Evolutionary conservation across 2,797 vertebrate species (phyloP).

Genomic region (Cossypha niveicapilla): DNA sequence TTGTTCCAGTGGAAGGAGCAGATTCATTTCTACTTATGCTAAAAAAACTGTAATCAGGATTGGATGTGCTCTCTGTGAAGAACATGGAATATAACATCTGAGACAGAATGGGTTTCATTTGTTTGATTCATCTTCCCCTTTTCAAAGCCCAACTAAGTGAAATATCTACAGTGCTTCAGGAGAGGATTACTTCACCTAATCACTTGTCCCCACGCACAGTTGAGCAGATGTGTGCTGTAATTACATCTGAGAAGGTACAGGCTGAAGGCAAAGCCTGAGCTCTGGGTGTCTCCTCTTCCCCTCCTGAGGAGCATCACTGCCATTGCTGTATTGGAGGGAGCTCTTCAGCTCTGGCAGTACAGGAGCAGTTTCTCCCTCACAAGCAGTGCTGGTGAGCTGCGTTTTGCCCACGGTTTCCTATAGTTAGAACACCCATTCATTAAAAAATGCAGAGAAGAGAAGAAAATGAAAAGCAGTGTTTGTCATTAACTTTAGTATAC

Average conservation of each 20-base stretch:
- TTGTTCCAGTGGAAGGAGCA: background rate
- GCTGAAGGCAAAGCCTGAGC: background rate
- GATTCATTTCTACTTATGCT: background rate
- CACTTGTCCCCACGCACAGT: fast-evolving
- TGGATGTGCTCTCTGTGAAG: background rate
- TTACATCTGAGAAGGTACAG: background rate
- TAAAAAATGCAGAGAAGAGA: background rate
- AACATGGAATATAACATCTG: background rate
- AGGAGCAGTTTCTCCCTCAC: background rate
- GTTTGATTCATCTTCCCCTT: background rate
- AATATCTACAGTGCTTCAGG: background rate
- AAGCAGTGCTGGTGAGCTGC: background rate
- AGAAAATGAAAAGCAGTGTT: background rate
- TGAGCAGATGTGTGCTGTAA: background rate
- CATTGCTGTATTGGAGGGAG: background rate
- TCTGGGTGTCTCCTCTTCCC: background rate
- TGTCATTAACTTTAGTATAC: background rate
- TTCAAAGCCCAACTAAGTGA: background rate
- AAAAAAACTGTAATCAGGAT: background rate
- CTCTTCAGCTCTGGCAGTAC: background rate
- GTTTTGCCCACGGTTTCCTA: background rate
- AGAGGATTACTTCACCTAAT: background rate
- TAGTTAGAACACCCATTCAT: background rate
- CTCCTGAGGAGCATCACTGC: background rate
- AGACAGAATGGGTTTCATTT: background rate